Evolutionary conservation across 2,797 vertebrate species (phyloP), one percentile per base, ranked within the genome.

Genomic region (Tragopan temminckii): DNA sequence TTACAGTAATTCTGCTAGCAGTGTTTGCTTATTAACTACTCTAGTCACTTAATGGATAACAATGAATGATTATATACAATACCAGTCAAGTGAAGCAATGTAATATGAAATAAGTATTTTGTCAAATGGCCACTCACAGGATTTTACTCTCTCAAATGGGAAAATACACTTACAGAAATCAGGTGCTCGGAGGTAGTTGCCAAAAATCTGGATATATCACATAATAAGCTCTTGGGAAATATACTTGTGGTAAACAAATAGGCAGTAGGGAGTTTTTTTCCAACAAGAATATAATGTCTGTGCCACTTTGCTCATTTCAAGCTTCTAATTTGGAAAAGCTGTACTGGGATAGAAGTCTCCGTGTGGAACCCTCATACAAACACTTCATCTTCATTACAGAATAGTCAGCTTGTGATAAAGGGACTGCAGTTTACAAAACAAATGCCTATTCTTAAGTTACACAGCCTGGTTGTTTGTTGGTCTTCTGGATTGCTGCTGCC

Each of bases 1-100:
- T 96, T 94, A 95, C 74, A 61, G 87, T 91, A 89, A 94, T 95
- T 90, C 82, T 89, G 27, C 61, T 80, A 61, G 59, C 80, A 88
- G 61, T 84, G 61, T 96, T 96, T 92, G 62, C 80, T 90, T 92
- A 86, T 95, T 95, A 95, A 92, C 89, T 77, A 48, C 79, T 92
- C 40, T 80, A 87, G 84, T 80, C 92, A 94, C 77, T 96, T 94
- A 88, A 91, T 88, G 90, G 92, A 63, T 90, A 94, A 93, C 89
- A 96, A 72, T 93, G 86, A 94, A 70, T 93, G 72, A 89, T 95
- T 93, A 62, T 93, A 59, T 88, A 58, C 40, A 74, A 50, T 59
- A 86, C 74, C 77, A 94, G 57, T 88, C 64, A 77, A 95, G 52
- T 90, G 89, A 87, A 89, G 76, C 64, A 58, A 9, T 76, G 80